Evolutionary conservation across 2,888 invertebrate genomes (phyloP).

Genomic region (Noctua comes): DNA sequence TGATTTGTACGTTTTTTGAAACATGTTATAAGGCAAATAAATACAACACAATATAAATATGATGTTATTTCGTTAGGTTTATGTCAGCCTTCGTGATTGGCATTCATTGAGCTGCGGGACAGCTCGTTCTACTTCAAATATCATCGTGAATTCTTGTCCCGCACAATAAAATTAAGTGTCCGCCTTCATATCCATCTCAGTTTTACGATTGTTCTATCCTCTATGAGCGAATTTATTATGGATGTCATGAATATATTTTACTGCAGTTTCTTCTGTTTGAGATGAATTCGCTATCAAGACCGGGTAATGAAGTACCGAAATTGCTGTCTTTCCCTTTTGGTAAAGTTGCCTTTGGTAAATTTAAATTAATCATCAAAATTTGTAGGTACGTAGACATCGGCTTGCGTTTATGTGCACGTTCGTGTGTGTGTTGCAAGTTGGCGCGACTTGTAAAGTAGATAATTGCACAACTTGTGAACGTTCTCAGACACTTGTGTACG

Average conservation of each 20-base stretch:
- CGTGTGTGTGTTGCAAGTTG: constrained; percentile 49
- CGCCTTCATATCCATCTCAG: constrained; percentile 46
- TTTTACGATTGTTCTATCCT: constrained; percentile 59
- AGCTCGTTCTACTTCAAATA: constrained; percentile 46
- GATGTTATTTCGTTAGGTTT: constrained; percentile 34
- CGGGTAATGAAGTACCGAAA: constrained; percentile 2
- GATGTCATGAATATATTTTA: constrained; percentile 56
- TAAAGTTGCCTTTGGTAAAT: constrained; percentile 2
- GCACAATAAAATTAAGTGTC: constrained; percentile 61
- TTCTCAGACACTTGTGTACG: constrained; percentile 49
- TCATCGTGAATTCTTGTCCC: constrained; percentile 53
- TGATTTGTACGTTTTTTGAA: constrained; percentile 64
- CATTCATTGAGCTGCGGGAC: constrained; percentile 46
- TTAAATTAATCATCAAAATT: constrained; percentile 37
- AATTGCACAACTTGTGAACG: constrained; percentile 66
- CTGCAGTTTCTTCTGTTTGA: constrained; percentile 34
- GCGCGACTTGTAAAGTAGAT: constrained; percentile 60
- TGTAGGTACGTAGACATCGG: constrained; percentile 19
- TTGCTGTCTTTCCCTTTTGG: not conserved
- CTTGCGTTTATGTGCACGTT: constrained; percentile 35
- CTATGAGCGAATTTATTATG: constrained; percentile 48
- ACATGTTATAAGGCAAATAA: constrained; percentile 21
- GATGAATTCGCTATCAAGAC: constrained; percentile 13
- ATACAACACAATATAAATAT: constrained; percentile 26
- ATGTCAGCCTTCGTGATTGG: constrained; percentile 42